Conservation (phyloP, 2,113 vertebrate species). For the Pardalotus punctatus region DNA sequence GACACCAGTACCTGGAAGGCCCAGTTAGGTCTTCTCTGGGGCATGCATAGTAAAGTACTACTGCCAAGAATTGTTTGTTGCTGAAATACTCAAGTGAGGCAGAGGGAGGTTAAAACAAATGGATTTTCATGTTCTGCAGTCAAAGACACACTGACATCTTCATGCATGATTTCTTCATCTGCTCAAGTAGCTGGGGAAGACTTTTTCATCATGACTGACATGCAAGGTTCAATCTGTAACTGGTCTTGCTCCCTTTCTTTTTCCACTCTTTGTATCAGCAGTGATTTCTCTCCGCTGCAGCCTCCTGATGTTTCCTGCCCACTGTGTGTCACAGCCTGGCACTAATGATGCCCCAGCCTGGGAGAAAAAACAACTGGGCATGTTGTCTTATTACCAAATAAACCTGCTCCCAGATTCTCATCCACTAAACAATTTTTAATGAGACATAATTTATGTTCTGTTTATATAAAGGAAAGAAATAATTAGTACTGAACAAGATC, state of each 20-base stretch:
- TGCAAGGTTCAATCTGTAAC: not conserved
- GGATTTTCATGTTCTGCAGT: constrained; percentile 28
- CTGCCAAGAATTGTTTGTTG: not conserved
- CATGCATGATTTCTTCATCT: constrained; percentile 46
- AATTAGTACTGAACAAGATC: not conserved
- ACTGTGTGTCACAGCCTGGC: not conserved
- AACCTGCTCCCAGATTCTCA: not conserved
- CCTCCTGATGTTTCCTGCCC: not conserved
- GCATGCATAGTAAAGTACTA: not conserved
- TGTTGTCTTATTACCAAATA: not conserved
- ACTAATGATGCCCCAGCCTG: not conserved
- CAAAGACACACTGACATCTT: constrained; percentile 34
- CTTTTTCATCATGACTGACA: constrained; percentile 4
- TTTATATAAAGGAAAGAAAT: not conserved
- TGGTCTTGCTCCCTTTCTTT: not conserved
- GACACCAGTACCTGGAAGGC: not conserved
- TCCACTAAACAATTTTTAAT: not conserved
- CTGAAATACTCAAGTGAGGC: not conserved
- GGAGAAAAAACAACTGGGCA: not conserved
- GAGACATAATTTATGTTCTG: not conserved
- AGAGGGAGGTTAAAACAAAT: constrained; percentile 26
- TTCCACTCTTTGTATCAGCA: not conserved
- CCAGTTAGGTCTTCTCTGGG: not conserved
- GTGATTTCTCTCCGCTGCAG: not conserved
- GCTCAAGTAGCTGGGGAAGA: constrained; percentile 12